A percentile compares a stretch with the other conserved stretches of the same genome.
Conservation (phyloP, 1,140 invertebrate genomes). For the Sipha flava region DNA sequence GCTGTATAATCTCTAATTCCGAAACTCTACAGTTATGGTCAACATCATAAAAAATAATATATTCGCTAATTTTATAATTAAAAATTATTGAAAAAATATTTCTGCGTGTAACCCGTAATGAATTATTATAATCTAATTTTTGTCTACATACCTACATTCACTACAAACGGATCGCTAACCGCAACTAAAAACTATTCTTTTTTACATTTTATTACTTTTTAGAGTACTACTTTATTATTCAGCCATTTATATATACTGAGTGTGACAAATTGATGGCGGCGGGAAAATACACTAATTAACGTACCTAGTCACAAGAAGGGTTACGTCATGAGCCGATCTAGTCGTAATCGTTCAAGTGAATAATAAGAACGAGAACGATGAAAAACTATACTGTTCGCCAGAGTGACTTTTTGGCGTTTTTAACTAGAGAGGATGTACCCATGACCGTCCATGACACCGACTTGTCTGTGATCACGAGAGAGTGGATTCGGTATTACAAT, state of each 20-base stretch:
- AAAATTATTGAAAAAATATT: too few species aligned
- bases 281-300: slow-evolving; percentile 13
- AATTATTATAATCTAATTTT: too few species aligned
- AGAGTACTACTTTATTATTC: neutral
- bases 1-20: neutral
- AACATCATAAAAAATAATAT: neutral
- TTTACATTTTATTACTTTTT: neutral
- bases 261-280: neutral
- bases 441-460: slow-evolving; percentile 27
- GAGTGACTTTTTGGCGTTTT: slow-evolving; percentile 12
- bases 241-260: neutral
- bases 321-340: slow-evolving; percentile 18
- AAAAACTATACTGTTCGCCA: neutral
- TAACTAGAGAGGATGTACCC: neutral
- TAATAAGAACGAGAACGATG: slow-evolving; percentile 3
- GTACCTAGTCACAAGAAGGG: neutral
- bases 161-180: neutral
- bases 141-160: too few species aligned
- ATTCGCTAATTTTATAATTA: neutral
- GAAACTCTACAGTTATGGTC: neutral
- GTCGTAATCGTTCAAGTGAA: slow-evolving; percentile 26
- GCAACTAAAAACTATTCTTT: neutral
- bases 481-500: neutral
- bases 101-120: too few species aligned
- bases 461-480: neutral